phyloP scores from a whole-genome alignment of 2,797 vertebrate genomes.

The Ispidina picta region DNA sequence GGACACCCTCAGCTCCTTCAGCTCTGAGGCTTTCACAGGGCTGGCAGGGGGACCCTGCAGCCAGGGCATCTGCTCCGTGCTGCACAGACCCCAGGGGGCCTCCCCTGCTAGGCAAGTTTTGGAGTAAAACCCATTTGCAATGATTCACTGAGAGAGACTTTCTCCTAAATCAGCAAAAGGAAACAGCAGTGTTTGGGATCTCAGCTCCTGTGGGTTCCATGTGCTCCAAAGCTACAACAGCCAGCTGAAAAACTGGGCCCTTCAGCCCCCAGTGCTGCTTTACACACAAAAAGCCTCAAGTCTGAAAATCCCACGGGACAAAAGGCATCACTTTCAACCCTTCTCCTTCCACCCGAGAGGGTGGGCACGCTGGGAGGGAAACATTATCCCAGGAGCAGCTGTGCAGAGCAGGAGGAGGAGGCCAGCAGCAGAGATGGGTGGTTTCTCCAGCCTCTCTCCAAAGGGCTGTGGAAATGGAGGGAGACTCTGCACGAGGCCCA shows the following conservation, averaged over 20 bases:
- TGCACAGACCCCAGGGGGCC: too few species aligned
- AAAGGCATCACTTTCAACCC: not conserved
- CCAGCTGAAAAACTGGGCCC: not conserved
- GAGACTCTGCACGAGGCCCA: not conserved
- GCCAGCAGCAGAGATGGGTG: not conserved
- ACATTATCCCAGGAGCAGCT: not conserved
- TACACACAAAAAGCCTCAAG: not conserved
- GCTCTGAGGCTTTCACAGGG: not conserved
- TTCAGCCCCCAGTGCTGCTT: not conserved
- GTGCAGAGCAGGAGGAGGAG: not conserved
- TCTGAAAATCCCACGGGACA: not conserved
- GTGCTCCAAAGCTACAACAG: fast-evolving
- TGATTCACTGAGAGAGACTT: not conserved
- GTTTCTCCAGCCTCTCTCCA: fast-evolving
- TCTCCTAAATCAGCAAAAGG: not conserved
- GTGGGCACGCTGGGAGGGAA: not conserved
- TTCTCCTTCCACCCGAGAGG: not conserved
- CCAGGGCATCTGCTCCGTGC: not conserved
- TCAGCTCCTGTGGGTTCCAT: fast-evolving
- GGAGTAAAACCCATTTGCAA: fast-evolving
- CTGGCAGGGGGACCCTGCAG: not conserved
- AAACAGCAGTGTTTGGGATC: fast-evolving
- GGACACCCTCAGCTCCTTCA: fast-evolving
- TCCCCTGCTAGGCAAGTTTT: not conserved
- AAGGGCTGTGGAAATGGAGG: not conserved